Base-by-base conservation (phyloP, 35 echinoderm and acorn worm genomes). In the Hemicentrotus pulcherrimus region DNA sequence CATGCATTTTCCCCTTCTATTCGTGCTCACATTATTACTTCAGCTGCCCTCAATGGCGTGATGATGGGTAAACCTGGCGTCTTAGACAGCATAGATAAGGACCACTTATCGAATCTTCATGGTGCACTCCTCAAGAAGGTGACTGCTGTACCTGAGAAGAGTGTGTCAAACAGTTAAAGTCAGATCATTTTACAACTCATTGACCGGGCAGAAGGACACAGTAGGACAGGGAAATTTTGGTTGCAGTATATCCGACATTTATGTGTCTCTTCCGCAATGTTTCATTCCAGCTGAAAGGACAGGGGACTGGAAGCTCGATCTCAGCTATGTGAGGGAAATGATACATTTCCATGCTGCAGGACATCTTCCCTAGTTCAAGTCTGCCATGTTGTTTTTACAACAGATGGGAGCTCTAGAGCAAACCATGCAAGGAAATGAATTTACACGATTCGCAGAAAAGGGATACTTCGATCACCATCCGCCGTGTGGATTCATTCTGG, bases 221-320 rank as follows among this genome's bases (percentile, higher is more conserved):
- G 92, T 85, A 95, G 91, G 61, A 95, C 95, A 92, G 94, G 71
- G 18, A 95, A 97, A 65, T 65, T 97, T 45, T 95, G 94, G 96
- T 41, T 41, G 35, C 35, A 41, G 35, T 41, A 41, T 41, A 41
- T 41, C 35, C 35, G 35, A 41, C 35, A 41, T 41, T 41, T 41
- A 85, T 86, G 22, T 97, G 86, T 32, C 78, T 58, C 94, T 94
- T 90, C 41, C 95, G 18, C 91, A 94, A 86, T 85, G 94, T 61
- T 97, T 97, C 85, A 61, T 97, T 61, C 70, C 91, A 95, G 96
- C 94, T 89, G 95, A 97, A 95, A 47, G 96, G 47, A 97, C 71
- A 86, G 78, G 95, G 46, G 88, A 97, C 33, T 95, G 95, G 96
- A 91, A 95, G 55, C 96, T 95, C 18, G 91, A 97, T 92, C 61